Evolutionary conservation across 2,797 vertebrate species (phyloP).

Genomic region (Octomys mimax): DNA sequence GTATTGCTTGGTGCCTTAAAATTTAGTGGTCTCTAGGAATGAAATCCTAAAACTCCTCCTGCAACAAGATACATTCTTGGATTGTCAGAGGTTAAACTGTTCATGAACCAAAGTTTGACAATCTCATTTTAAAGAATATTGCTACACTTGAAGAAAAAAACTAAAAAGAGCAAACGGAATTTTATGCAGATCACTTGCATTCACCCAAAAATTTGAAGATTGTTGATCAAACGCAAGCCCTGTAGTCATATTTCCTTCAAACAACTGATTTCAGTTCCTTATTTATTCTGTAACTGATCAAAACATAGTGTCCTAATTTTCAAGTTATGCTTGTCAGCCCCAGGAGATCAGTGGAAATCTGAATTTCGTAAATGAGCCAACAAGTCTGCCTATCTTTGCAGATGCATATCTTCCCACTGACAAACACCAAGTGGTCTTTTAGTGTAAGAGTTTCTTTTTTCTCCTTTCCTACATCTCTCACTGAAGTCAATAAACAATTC

Average conservation of each 20-base stretch:
- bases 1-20: not conserved
- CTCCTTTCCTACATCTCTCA: not conserved
- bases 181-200: conserved; percentile 74
- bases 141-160: conserved; percentile 30
- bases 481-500: not conserved
- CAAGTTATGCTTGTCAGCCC: conserved; percentile 78
- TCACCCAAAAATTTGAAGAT: conserved; percentile 77
- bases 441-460: not conserved
- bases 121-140: conserved; percentile 49
- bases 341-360: conserved; percentile 73
- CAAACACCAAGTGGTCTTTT: not conserved
- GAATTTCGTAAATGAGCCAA: conserved; percentile 70
- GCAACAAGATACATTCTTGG: not conserved
- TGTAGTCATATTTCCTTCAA: conserved; percentile 80
- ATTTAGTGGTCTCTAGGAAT: not conserved
- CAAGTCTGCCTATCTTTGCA: conserved; percentile 56
- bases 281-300: conserved; percentile 82
- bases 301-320: conserved; percentile 81
- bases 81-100: conserved; percentile 39
- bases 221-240: conserved; percentile 80
- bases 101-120: conserved; percentile 1
- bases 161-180: conserved; percentile 59
- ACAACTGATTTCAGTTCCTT: conserved; percentile 75
- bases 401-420: not conserved
- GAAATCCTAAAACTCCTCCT: not conserved